These are phyloP conservation scores for Machaerirhynchus nigripectus DNA, from an alignment of 2,113 vertebrate species.

Conservation along the genomic window DNA sequence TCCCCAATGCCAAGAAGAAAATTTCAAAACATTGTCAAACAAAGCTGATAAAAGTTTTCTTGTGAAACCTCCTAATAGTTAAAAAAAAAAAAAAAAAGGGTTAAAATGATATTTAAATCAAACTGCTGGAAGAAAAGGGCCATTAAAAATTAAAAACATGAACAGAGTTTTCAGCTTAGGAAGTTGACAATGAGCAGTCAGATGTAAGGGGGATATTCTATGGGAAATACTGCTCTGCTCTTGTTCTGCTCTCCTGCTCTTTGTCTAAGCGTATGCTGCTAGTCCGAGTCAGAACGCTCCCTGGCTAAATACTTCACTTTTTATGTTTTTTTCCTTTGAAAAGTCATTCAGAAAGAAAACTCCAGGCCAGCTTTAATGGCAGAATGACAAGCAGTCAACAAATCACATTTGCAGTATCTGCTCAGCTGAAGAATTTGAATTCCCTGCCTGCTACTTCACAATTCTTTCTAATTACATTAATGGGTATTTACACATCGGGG, in stretches of 20 bases:
- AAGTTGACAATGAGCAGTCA: background rate
- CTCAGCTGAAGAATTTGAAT: constrained; percentile 12
- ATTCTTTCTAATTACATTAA: constrained; percentile 49
- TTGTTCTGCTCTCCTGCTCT: background rate
- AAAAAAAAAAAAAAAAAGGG: background rate
- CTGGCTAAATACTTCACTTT: background rate
- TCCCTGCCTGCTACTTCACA: background rate
- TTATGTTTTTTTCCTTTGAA: background rate
- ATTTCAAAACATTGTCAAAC: background rate
- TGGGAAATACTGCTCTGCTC: background rate
- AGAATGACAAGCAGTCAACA: constrained; percentile 11
- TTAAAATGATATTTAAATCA: background rate
- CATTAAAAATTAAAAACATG: background rate
- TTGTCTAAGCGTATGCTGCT: background rate
- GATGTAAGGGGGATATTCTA: background rate
- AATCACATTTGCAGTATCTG: background rate
- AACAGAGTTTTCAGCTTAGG: background rate
- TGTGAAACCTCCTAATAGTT: background rate
- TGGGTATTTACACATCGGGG: constrained; percentile 14
- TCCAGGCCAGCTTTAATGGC: background rate
- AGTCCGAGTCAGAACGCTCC: background rate
- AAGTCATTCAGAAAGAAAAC: background rate
- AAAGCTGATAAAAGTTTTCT: background rate
- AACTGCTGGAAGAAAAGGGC: background rate
- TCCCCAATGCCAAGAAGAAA: background rate